phyloP scores from a whole-genome alignment of 2,113 vertebrate species.

The Lepus europaeus region DNA sequence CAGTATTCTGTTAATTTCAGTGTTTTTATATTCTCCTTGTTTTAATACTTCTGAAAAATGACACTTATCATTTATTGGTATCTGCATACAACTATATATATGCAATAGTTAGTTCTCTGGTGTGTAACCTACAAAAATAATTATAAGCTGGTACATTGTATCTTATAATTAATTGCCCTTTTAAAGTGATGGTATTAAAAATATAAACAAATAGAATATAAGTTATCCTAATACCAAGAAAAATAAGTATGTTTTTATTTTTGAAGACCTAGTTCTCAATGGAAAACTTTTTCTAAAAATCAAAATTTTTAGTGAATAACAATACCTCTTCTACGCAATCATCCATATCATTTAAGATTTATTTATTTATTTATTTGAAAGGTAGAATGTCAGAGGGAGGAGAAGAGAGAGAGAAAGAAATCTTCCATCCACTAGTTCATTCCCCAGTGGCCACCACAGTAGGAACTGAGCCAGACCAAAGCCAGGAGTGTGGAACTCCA shows the following conservation, averaged over 20 bases:
- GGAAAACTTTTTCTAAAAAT: slow-evolving; percentile 49
- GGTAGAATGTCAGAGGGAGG: too few species aligned
- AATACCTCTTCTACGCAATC: not conserved
- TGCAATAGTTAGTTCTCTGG: not conserved
- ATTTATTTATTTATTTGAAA: too few species aligned
- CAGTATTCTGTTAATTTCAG: too few species aligned
- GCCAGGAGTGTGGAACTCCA: too few species aligned
- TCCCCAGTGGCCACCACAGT: too few species aligned
- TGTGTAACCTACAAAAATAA: not conserved
- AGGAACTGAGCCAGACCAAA: too few species aligned
- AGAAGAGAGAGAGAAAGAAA: too few species aligned
- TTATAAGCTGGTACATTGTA: not conserved
- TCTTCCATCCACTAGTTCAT: too few species aligned
- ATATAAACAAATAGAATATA: not conserved
- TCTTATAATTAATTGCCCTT: not conserved
- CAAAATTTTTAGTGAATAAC: not conserved
- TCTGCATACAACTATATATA: not conserved
- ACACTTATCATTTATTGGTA: not conserved
- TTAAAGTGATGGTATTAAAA: slow-evolving; percentile 40
- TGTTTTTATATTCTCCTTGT: not conserved
- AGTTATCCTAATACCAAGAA: slow-evolving; percentile 21
- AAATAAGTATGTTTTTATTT: not conserved
- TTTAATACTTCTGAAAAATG: not conserved
- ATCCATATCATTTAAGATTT: not conserved
- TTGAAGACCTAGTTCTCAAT: slow-evolving; percentile 46